A percentile compares a stretch with the other conserved stretches of the same genome.
Evolutionary conservation across 2,888 invertebrate genomes (phyloP).

Genomic region (Rhagonycha lutea): DNA sequence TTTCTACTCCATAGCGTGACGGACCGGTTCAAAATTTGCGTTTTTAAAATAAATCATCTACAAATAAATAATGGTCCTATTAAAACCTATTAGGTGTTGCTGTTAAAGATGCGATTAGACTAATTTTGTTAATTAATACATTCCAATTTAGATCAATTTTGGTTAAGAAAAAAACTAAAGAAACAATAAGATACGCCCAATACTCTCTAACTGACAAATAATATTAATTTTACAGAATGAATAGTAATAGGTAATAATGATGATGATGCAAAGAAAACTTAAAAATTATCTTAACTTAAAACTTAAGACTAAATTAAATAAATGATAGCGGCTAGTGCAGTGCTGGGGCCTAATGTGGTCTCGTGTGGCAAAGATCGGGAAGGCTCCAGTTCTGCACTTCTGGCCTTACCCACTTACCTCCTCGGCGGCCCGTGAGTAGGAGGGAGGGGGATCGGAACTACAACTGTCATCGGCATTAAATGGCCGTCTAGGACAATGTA

Average conservation of each 20-base stretch:
- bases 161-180: background rate
- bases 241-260: background rate
- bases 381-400: slow-evolving; percentile 63
- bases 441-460: slow-evolving; percentile 57
- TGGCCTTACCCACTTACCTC: slow-evolving; percentile 59
- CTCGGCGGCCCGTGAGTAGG: slow-evolving; percentile 57
- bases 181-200: background rate
- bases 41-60: background rate
- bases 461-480: slow-evolving; percentile 56
- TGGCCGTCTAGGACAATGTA: slow-evolving; percentile 68
- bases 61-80: background rate
- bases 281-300: slow-evolving; percentile 11
- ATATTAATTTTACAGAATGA: background rate
- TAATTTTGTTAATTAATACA: background rate
- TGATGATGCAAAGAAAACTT: slow-evolving; percentile 36
- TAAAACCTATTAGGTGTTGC: background rate
- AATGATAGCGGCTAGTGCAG: slow-evolving; percentile 37
- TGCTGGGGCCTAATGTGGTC: slow-evolving; percentile 51
- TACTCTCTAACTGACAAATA: background rate
- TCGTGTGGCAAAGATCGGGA: slow-evolving; percentile 56
- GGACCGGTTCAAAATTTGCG: background rate
- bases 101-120: background rate
- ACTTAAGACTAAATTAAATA: slow-evolving; percentile 7
- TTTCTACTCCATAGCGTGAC: background rate
- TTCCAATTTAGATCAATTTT: background rate